Percentiles rank a stretch among this genome's conserved stretches.
These are phyloP conservation scores for Grapholita molesta DNA, from an alignment of 1,140 invertebrate species.

Conservation along the genomic window DNA sequence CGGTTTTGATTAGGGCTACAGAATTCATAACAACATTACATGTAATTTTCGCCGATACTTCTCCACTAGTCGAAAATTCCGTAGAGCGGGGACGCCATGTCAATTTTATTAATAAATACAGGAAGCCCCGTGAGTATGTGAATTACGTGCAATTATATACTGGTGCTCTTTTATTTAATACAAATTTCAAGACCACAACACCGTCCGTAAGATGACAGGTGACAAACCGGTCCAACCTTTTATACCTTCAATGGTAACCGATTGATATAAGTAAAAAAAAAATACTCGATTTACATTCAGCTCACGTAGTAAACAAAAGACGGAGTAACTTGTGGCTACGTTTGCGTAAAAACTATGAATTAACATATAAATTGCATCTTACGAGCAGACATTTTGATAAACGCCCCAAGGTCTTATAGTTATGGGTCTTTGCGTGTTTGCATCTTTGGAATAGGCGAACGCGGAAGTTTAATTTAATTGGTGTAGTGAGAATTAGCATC, in stretches of 20 bases:
- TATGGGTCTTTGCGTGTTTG: neutral
- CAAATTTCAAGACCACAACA: neutral
- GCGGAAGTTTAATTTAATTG: constrained; percentile 9
- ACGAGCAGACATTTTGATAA: constrained; percentile 5
- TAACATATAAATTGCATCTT: constrained; percentile 25
- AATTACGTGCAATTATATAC: constrained; percentile 27
- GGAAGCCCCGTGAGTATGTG: constrained; percentile 32
- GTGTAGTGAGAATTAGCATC: neutral
- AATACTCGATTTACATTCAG: constrained; percentile 42
- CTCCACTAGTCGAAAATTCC: neutral
- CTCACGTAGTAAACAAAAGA: constrained; percentile 50
- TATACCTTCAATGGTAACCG: constrained; percentile 41
- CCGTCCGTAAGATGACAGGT: constrained; percentile 43
- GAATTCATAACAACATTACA: neutral
- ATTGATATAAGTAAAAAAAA: constrained; percentile 51
- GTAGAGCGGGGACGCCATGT: constrained; percentile 21
- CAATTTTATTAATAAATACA: constrained; percentile 25
- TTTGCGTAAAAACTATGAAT: constrained; percentile 19
- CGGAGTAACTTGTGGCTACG: constrained; percentile 28
- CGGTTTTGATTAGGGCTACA: too few species aligned
- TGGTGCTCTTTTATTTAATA: constrained; percentile 36
- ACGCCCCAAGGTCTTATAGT: neutral
- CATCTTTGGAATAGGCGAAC: neutral
- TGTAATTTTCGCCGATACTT: neutral
- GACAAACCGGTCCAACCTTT: constrained; percentile 47